Evolutionary conservation across 2,113 vertebrate genomes (phyloP).

Genomic region (Polypterus bichir): DNA sequence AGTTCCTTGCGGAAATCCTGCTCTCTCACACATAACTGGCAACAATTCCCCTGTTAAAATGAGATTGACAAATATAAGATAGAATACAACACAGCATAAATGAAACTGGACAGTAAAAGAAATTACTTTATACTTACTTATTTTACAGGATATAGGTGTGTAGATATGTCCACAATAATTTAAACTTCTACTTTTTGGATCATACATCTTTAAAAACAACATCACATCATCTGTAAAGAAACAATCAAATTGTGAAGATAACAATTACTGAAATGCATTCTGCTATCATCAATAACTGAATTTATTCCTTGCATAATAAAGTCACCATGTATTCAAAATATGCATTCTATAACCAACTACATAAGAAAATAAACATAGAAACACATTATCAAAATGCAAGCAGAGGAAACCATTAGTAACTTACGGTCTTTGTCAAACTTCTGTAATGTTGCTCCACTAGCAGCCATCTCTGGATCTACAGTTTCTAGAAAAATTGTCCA

Average conservation of each 20-base stretch:
- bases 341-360: too few species aligned
- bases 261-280: too few species aligned
- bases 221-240: conserved; percentile 82
- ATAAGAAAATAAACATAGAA: too few species aligned
- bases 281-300: too few species aligned
- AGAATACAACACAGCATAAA: conserved; percentile 1
- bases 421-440: conserved; percentile 99
- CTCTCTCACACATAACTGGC: conserved; percentile 97
- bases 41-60: conserved; percentile 80
- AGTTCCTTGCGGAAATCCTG: conserved; percentile 97
- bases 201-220: conserved; percentile 98
- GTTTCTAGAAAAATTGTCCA: conserved; percentile 99
- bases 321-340: too few species aligned
- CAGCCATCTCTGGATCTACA: conserved; percentile 93
- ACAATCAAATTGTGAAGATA: too few species aligned
- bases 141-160: conserved; percentile 99
- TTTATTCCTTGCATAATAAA: too few species aligned
- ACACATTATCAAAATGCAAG: too few species aligned
- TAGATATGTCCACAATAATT: conserved; percentile 99
- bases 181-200: conserved; percentile 96
- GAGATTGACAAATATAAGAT: conserved; percentile 11
- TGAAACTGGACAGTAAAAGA: background rate
- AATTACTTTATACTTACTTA: conserved; percentile 64
- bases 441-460: conserved; percentile 88
- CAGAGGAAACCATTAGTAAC: conserved; percentile 13